These are phyloP conservation scores for Abscondita cerata DNA, from an alignment of 2,888 invertebrate species.

Conservation along the genomic window DNA sequence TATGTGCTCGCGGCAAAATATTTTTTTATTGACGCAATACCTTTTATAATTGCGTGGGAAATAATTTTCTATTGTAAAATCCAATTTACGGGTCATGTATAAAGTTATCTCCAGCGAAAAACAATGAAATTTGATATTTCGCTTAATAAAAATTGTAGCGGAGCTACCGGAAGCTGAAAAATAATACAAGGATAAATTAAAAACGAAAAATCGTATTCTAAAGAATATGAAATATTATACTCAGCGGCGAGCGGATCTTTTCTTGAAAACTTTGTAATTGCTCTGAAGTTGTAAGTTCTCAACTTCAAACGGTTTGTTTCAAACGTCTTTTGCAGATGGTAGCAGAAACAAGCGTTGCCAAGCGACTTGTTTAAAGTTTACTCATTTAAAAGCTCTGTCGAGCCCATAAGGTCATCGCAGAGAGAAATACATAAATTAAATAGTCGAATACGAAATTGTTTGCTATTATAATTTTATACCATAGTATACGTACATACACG, in stretches of 20 bases:
- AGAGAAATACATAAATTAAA: not conserved
- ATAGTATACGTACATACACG: not conserved
- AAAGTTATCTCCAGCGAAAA: conserved; percentile 29
- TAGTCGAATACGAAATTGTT: conserved; percentile 1
- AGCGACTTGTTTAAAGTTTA: conserved; percentile 38
- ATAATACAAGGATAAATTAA: conserved; percentile 27
- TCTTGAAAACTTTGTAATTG: conserved; percentile 44
- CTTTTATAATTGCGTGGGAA: conserved; percentile 40
- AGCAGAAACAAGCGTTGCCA: conserved; percentile 45
- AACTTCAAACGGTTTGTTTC: conserved; percentile 43
- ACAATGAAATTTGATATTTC: conserved; percentile 17
- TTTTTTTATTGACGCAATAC: conserved; percentile 29
- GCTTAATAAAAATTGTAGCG: not conserved
- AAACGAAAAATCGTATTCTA: conserved; percentile 29
- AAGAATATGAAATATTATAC: conserved; percentile 36
- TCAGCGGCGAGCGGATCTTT: conserved; percentile 38
- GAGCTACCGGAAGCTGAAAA: conserved; percentile 21
- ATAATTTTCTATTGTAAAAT: conserved; percentile 23
- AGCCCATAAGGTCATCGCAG: conserved; percentile 14
- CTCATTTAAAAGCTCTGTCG: conserved; percentile 23
- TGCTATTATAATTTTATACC: not conserved
- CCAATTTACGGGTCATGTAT: conserved; percentile 34
- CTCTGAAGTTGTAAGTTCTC: conserved; percentile 41
- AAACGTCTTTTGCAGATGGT: conserved; percentile 42
- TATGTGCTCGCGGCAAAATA: conserved; percentile 28